Evolutionary conservation across 2,888 invertebrate species (phyloP).

Genomic region (Fabriciana adippe): DNA sequence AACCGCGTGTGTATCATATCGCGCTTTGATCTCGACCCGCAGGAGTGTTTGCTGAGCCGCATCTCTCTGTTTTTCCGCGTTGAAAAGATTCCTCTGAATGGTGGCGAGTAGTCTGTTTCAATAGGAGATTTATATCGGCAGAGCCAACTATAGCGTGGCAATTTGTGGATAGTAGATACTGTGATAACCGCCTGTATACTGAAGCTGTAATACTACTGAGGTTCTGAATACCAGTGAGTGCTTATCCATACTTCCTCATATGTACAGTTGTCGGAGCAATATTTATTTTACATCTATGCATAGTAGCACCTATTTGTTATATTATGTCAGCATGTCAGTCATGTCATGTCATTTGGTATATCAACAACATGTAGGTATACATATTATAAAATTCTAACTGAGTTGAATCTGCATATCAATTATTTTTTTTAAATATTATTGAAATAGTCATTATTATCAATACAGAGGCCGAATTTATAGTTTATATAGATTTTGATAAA

Average conservation of each 20-base stretch:
- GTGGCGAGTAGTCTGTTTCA: constrained; percentile 51
- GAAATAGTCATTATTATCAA: too few relatives aligned
- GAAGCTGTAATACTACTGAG: constrained; percentile 7
- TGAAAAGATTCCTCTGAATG: constrained; percentile 71
- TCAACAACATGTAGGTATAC: too few relatives aligned
- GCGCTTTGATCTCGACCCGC: constrained; percentile 74
- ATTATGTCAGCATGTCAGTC: too few relatives aligned
- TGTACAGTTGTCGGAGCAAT: neutral
- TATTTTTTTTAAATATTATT: too few relatives aligned
- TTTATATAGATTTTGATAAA: too few relatives aligned
- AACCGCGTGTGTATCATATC: constrained; percentile 74
- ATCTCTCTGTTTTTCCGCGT: constrained; percentile 72
- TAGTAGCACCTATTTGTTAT: too few relatives aligned
- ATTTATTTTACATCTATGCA: too few relatives aligned
- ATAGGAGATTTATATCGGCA: constrained; percentile 77
- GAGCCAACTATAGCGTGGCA: constrained; percentile 72
- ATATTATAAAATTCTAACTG: too few relatives aligned
- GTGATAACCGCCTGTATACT: constrained; percentile 53
- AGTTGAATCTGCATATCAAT: too few relatives aligned
- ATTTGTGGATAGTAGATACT: constrained; percentile 76
- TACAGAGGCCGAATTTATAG: too few relatives aligned
- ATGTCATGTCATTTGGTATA: too few relatives aligned
- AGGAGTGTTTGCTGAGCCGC: constrained; percentile 66
- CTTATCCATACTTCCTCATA: constrained; percentile 1
- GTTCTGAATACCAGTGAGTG: constrained; percentile 6